Conservation (phyloP, 2,797 vertebrate genomes). For the Pempheris klunzingeri region DNA sequence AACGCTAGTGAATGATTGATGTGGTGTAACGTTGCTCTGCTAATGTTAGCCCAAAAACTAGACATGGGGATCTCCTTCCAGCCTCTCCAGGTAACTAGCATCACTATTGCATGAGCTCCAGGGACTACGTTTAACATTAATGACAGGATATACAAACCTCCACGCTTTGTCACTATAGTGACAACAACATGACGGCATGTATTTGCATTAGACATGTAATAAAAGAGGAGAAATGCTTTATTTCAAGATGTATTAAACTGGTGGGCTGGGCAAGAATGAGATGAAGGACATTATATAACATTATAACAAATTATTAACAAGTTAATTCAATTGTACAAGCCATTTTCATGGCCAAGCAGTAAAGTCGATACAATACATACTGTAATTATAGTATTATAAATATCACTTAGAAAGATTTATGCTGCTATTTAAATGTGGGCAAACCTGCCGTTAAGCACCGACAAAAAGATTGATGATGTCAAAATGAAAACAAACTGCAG, state of each 20-base stretch:
- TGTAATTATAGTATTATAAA: not conserved
- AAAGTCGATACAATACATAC: not conserved
- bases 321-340: too few species aligned
- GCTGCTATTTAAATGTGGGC: not conserved
- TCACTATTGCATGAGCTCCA: too few species aligned
- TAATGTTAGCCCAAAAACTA: too few species aligned
- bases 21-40: too few species aligned
- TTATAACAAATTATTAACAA: too few species aligned
- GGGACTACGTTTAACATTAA: too few species aligned
- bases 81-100: too few species aligned
- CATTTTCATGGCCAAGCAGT: too few species aligned
- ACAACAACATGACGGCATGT: not conserved
- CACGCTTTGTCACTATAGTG: not conserved
- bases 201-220: not conserved
- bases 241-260: not conserved
- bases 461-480: conserved; percentile 20
- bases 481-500: conserved; percentile 10
- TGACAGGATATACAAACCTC: too few species aligned
- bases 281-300: not conserved
- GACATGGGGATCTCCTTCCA: too few species aligned
- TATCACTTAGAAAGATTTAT: conserved; percentile 10
- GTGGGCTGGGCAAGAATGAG: not conserved
- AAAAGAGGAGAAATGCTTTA: not conserved
- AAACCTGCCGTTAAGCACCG: not conserved
- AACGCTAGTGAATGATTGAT: too few species aligned